Conservation (phyloP, 2,113 vertebrate genomes). For the Anolis sagrei region DNA sequence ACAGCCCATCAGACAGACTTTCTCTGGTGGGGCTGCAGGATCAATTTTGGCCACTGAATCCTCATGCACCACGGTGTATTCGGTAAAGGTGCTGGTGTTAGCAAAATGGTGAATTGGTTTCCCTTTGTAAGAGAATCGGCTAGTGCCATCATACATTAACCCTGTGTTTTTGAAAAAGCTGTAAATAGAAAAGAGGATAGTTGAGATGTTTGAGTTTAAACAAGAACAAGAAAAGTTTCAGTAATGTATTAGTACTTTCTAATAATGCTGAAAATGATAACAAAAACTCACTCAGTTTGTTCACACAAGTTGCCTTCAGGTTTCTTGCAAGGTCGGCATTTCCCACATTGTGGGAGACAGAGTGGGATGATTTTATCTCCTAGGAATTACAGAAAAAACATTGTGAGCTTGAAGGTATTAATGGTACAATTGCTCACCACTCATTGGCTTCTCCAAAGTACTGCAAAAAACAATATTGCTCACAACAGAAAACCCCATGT, state of each 20-base stretch:
- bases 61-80: constrained; percentile 85
- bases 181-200: neutral
- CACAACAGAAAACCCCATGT: neutral
- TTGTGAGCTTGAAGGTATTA: neutral
- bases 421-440: neutral
- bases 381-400: constrained; percentile 49
- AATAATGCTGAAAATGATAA: neutral
- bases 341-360: constrained; percentile 79
- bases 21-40: constrained; percentile 80
- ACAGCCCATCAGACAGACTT: constrained; percentile 83
- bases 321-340: constrained; percentile 80
- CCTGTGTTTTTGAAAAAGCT: neutral
- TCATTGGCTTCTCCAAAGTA: too few species aligned
- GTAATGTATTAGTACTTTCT: neutral
- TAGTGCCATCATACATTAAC: constrained; percentile 69
- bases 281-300: constrained; percentile 74
- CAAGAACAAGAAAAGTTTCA: neutral
- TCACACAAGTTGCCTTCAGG: constrained; percentile 82
- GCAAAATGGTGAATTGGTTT: constrained; percentile 79
- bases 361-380: constrained; percentile 88
- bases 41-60: constrained; percentile 78
- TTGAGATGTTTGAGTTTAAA: neutral
- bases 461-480: neutral
- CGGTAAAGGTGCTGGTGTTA: constrained; percentile 83
- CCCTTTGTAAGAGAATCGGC: constrained; percentile 83